These are phyloP conservation scores for Apodemia duryi DNA, from an alignment of 2,888 invertebrate species.

Conservation along the genomic window DNA sequence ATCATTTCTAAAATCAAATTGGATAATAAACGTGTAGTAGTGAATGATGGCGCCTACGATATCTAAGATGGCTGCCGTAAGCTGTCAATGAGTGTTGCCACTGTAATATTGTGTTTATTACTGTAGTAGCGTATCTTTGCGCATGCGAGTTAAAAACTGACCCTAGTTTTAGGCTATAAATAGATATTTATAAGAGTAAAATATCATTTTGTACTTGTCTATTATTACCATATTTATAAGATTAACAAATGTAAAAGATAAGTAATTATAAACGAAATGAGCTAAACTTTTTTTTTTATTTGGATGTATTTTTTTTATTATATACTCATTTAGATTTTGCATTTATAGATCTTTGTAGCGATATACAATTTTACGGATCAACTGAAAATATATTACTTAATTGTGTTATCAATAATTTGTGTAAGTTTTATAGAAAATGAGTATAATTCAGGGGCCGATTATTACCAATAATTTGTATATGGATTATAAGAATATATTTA, in stretches of 20 bases:
- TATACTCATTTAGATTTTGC: conserved; percentile 73
- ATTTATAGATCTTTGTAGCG: conserved; percentile 77
- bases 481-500: no score
- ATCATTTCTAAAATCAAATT: background rate
- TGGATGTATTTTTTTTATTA: conserved; percentile 73
- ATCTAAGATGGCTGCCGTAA: background rate
- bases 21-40: background rate
- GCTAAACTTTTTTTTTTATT: conserved; percentile 60
- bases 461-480: no score
- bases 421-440: no score
- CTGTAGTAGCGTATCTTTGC: conserved; percentile 56
- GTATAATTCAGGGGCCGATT: no score
- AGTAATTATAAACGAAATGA: conserved; percentile 68
- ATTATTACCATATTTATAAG: conserved; percentile 75
- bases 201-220: conserved; percentile 79
- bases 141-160: conserved; percentile 69
- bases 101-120: conserved; percentile 47
- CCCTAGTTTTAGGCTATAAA: conserved; percentile 72
- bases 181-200: conserved; percentile 69
- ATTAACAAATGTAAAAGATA: conserved; percentile 70
- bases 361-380: conserved; percentile 64
- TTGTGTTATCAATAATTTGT: conserved; percentile 9
- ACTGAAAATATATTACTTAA: conserved; percentile 41
- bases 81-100: conserved; percentile 3
- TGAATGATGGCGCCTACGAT: background rate